Conservation (phyloP, 2,888 invertebrate species). For the Calameuta pallipes region DNA sequence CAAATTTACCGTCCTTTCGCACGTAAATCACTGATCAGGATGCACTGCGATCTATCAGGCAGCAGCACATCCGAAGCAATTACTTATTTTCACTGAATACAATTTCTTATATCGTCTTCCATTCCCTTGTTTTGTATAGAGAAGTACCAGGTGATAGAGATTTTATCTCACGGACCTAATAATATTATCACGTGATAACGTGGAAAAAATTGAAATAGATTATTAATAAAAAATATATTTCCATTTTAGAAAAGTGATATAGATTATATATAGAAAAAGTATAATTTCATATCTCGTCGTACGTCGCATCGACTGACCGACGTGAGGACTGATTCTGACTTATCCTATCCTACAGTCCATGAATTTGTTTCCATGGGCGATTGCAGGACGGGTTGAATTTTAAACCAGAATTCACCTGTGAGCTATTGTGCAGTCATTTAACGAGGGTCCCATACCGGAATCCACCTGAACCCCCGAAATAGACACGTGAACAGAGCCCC, state of each 20-base stretch:
- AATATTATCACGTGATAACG: not conserved
- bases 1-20: too few species aligned
- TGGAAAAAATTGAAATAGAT: too few species aligned
- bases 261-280: not conserved
- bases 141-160: too few species aligned
- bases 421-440: not conserved
- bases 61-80: too few species aligned
- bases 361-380: not conserved
- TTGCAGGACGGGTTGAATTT: not conserved
- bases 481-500: not conserved
- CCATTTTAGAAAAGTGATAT: not conserved
- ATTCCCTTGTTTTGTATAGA: too few species aligned
- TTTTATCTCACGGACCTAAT: not conserved
- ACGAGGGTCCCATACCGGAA: not conserved
- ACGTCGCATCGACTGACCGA: not conserved
- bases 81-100: too few species aligned
- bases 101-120: too few species aligned
- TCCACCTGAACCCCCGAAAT: not conserved
- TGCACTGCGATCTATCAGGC: too few species aligned
- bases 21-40: too few species aligned
- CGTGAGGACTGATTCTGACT: not conserved
- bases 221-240: not conserved
- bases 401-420: conserved; percentile 1
- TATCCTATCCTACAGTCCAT: not conserved
- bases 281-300: not conserved